These are phyloP conservation scores for Hyposoter didymator DNA, from an alignment of 2,888 invertebrate species.

Conservation along the genomic window DNA sequence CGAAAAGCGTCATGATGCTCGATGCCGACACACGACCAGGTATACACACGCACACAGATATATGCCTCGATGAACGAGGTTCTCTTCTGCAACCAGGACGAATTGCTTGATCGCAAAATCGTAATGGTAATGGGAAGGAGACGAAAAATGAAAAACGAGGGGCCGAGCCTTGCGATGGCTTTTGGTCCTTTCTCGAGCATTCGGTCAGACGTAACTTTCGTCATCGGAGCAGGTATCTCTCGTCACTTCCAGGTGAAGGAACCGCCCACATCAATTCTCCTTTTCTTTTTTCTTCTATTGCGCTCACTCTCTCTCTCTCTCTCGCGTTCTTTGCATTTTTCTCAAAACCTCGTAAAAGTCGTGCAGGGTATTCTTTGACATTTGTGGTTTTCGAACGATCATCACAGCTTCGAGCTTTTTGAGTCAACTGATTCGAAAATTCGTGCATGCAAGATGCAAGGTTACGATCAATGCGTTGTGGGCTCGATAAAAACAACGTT, in stretches of 20 bases:
- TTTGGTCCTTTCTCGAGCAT: constrained; percentile 21
- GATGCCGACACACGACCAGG: constrained; percentile 75
- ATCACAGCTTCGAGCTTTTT: constrained; percentile 6
- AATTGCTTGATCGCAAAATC: constrained; percentile 63
- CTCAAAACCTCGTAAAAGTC: constrained; percentile 42
- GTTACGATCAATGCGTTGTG: not conserved
- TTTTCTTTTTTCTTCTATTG: no score
- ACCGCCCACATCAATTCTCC: constrained; percentile 27
- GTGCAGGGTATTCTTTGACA: constrained; percentile 30
- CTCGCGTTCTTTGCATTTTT: constrained; percentile 1
- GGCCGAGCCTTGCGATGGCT: constrained; percentile 15
- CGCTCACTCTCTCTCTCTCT: not conserved
- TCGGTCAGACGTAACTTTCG: constrained; percentile 40
- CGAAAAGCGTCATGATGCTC: constrained; percentile 49
- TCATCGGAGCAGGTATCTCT: constrained; percentile 32
- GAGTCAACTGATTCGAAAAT: not conserved
- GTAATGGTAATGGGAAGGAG: constrained; percentile 55
- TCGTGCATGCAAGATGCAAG: not conserved
- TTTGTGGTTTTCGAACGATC: constrained; percentile 40
- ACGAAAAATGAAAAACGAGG: constrained; percentile 45
- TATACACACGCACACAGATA: constrained; percentile 43
- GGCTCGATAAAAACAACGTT: not conserved
- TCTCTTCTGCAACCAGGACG: constrained; percentile 55
- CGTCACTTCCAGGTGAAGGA: constrained; percentile 7
- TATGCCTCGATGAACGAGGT: constrained; percentile 24